Conservation (phyloP, 2,797 vertebrate species). For the Peromyscus melanophrys region DNA sequence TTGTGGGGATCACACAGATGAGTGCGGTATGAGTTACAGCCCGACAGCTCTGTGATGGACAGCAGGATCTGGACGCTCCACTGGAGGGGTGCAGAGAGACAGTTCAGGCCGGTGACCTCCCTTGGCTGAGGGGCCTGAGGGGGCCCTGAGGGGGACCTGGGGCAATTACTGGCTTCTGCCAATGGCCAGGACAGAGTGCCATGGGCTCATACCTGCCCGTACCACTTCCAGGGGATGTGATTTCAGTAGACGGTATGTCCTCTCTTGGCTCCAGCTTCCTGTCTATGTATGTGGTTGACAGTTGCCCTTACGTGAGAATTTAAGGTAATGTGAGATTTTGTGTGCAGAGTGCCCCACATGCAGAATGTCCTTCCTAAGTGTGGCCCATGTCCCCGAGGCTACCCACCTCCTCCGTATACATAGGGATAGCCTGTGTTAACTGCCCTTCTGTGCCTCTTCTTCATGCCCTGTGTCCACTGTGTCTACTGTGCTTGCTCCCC, state of each 20-base stretch:
- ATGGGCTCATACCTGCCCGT: neutral
- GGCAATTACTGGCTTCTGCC: neutral
- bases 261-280: slow-evolving; percentile 37
- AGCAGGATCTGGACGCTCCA: fast-evolving
- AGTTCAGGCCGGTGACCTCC: neutral
- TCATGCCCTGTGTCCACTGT: neutral
- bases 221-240: neutral
- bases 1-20: neutral
- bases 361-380: neutral
- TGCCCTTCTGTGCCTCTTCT: neutral
- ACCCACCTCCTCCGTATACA: too few species aligned
- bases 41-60: slow-evolving; percentile 23
- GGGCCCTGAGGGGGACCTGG: too few species aligned
- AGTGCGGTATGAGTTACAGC: neutral
- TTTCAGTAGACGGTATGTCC: neutral
- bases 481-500: neutral
- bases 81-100: neutral
- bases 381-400: neutral
- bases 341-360: neutral
- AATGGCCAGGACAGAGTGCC: neutral
- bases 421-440: neutral
- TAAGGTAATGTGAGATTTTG: neutral
- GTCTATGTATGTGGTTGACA: neutral
- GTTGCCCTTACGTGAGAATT: neutral
- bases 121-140: neutral